Evolutionary conservation across 2,113 vertebrate genomes (phyloP).

Genomic region (Leucopternis melanops): DNA sequence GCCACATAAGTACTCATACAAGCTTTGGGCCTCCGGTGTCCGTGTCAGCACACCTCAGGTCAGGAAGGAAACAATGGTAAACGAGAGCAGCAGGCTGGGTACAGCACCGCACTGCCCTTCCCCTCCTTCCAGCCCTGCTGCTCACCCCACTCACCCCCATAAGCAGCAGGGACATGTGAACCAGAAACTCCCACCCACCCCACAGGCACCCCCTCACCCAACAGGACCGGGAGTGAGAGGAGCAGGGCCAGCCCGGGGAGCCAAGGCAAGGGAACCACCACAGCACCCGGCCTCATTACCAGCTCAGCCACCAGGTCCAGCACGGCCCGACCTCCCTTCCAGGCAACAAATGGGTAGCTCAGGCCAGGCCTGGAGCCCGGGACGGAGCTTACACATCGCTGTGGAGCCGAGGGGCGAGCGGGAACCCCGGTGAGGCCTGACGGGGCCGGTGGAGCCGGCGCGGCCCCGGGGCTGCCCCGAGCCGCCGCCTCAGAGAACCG

Average conservation of each 20-base stretch:
- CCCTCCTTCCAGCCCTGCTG: background rate
- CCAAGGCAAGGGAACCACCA: background rate
- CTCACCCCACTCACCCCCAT: background rate
- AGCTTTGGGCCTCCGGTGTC: too few relatives aligned
- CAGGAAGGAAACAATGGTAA: background rate
- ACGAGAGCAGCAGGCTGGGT: background rate
- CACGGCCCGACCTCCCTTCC: background rate
- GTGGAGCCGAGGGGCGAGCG: background rate
- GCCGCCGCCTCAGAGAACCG: background rate
- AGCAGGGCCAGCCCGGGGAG: too few relatives aligned
- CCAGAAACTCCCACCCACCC: background rate
- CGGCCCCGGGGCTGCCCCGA: too few relatives aligned
- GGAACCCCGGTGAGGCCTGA: background rate
- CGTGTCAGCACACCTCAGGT: background rate
- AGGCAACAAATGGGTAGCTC: background rate
- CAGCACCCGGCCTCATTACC: background rate
- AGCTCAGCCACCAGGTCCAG: too few relatives aligned
- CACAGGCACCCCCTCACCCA: background rate
- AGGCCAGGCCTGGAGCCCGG: background rate
- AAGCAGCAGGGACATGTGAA: background rate
- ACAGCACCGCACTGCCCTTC: background rate
- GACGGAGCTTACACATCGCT: background rate
- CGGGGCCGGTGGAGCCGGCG: background rate
- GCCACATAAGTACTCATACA: rapidly evolving
- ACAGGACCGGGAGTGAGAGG: rapidly evolving